Evolutionary conservation across 1,140 invertebrate genomes (phyloP).

Genomic region (Armadillidium nasatum): DNA sequence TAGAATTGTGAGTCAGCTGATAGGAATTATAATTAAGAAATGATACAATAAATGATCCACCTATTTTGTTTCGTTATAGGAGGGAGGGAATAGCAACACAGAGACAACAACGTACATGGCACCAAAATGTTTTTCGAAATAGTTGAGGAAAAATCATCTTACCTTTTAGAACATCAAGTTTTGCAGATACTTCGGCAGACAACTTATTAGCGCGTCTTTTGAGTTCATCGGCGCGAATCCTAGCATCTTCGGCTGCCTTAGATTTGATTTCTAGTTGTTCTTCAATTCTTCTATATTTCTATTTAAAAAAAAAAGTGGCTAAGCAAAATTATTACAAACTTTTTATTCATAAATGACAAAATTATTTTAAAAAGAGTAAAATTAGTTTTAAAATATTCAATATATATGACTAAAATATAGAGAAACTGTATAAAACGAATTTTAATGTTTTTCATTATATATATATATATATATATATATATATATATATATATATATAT

Average conservation of each 20-base stretch:
- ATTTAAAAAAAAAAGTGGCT: conserved; percentile 26
- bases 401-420: too few species aligned
- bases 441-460: too few species aligned
- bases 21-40: neutral
- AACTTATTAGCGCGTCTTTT: conserved; percentile 68
- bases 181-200: conserved; percentile 67
- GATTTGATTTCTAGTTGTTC: conserved; percentile 59
- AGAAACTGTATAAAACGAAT: too few species aligned
- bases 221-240: conserved; percentile 66
- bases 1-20: neutral
- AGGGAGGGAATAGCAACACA: neutral
- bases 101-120: neutral
- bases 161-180: conserved; percentile 66
- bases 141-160: conserved; percentile 34
- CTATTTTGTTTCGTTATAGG: neutral
- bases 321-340: conserved; percentile 28
- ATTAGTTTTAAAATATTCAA: conserved; percentile 29
- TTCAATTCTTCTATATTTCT: conserved; percentile 59
- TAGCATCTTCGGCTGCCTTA: conserved; percentile 60
- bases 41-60: neutral
- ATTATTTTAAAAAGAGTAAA: conserved; percentile 44
- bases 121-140: neutral
- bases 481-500: too few species aligned
- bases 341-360: conserved; percentile 47
- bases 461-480: neutral